A percentile compares a stretch with the other conserved stretches of the same genome.
Conservation (phyloP, 1,140 invertebrate species). For the Euwallacea fornicatus region DNA sequence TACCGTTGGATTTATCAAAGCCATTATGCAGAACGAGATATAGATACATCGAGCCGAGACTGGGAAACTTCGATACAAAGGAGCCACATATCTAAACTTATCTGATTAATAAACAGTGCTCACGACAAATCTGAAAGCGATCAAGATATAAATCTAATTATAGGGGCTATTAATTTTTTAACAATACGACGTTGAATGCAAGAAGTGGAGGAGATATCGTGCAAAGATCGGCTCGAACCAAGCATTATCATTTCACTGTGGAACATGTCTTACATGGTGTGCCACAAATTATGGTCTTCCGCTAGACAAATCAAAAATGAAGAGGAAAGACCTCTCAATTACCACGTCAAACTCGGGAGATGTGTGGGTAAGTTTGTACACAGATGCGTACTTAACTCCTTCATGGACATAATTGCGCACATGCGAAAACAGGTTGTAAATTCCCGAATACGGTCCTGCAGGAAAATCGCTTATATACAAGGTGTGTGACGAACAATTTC, state of each 20-base stretch:
- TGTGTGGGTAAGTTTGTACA: too few species aligned
- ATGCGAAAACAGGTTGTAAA: too few species aligned
- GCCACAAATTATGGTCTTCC: conserved; percentile 50
- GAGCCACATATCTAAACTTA: conserved; percentile 12
- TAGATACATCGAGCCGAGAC: too few species aligned
- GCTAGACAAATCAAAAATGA: conserved; percentile 46
- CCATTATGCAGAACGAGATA: too few species aligned
- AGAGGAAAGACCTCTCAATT: conserved; percentile 43
- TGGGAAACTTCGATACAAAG: conserved; percentile 7
- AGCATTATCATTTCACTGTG: conserved; percentile 45
- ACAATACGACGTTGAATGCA: conserved; percentile 26
- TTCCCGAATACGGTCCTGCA: too few species aligned
- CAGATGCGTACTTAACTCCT: too few species aligned
- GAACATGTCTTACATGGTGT: conserved; percentile 46
- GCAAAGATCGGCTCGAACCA: conserved; percentile 35
- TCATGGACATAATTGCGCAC: too few species aligned
- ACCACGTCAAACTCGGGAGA: conserved; percentile 35
- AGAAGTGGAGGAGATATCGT: conserved; percentile 31
- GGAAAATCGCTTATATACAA: too few species aligned
- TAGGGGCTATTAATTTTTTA: conserved; percentile 33
- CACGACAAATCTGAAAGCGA: conserved; percentile 20
- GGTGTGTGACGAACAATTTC: conserved; percentile 7
- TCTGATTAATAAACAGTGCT: conserved; percentile 26
- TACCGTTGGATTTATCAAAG: too few species aligned
- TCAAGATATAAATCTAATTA: conserved; percentile 30